Base-by-base conservation (phyloP, 2,113 vertebrate species). In the Malurus melanocephalus region DNA sequence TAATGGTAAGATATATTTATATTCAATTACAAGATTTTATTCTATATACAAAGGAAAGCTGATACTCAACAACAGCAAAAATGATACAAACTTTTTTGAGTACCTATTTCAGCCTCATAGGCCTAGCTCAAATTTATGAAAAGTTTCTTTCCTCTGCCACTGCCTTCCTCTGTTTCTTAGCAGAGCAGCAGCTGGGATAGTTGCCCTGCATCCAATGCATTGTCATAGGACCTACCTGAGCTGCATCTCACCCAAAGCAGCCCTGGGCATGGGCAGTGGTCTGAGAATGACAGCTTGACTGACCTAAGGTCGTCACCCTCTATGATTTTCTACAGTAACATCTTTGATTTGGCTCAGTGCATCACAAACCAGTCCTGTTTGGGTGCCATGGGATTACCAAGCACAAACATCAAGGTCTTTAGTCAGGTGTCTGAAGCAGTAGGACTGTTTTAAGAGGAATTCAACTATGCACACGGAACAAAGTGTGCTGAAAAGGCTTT, bases 221-320 rank as follows among this genome's bases (percentile, higher is more conserved):
- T 6, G 32, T 38, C 16, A n/a, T 0, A n/a, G 46, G 42, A 73
- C 32, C 32, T 40, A 30, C 32, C 30, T 0, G 0, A 92, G 55
- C 1, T 49, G 51, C 33, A 45, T 22, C 51, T 80, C 65, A 53
- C 24, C 17, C 48, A 45, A 57, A 76, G 48, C 3, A 0, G 19
- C 42, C 28, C 27, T 26, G 46, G 55, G 43, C 55, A 59, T 1
- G 10, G 71, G 22, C 53, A 76, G 40, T 24, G n/a, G n/a, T 32
- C 57, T n/a, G 59, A 32, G 19, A 68, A 56, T n/a, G 43, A 69
- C 45, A 81, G 56, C 46, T 11, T 38, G 32, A 20, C 23, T 3
- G 3, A 53, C 11, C 16, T 21, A 30, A 69, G 38, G 28, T 49
- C 57, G 42, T 61, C 62, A 21, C 4, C 22, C 42, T 3, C 40